Percentiles rank a stretch among this genome's conserved stretches.
phyloP scores from a whole-genome alignment of 1,140 invertebrate species.

The Trypoxylus dichotomus region DNA sequence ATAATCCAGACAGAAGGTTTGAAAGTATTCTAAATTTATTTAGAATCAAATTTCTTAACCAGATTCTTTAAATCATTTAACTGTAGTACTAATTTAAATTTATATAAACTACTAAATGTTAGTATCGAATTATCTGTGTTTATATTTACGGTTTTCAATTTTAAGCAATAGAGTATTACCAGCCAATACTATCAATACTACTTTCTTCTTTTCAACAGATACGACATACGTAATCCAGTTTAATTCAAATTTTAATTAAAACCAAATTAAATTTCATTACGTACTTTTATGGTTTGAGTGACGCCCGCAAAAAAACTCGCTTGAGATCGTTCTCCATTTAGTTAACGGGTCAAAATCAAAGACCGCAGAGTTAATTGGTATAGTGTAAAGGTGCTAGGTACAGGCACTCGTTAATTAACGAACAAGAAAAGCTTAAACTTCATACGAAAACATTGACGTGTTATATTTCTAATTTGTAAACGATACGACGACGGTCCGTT shows the following conservation, averaged over 20 bases:
- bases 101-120: no score
- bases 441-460: constrained; percentile 21
- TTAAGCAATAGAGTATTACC: neutral
- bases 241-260: constrained; percentile 26
- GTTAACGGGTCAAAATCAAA: constrained; percentile 31
- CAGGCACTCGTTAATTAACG: constrained; percentile 39
- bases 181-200: no score
- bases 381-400: constrained; percentile 36
- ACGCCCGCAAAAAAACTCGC: constrained; percentile 16
- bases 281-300: constrained; percentile 22
- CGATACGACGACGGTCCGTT: constrained; percentile 6
- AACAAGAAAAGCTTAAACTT: constrained; percentile 35
- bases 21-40: no score
- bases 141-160: neutral
- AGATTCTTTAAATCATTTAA: no score
- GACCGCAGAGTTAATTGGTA: constrained; percentile 37
- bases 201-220: no score
- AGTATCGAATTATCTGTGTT: no score
- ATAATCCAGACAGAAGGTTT: no score
- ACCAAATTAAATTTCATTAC: constrained; percentile 26
- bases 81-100: no score
- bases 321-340: neutral
- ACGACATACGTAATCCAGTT: neutral
- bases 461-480: constrained; percentile 28
- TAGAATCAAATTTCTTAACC: no score